These are phyloP conservation scores for Oncorhynchus masou DNA, from an alignment of 2,113 vertebrate species.

Conservation along the genomic window DNA sequence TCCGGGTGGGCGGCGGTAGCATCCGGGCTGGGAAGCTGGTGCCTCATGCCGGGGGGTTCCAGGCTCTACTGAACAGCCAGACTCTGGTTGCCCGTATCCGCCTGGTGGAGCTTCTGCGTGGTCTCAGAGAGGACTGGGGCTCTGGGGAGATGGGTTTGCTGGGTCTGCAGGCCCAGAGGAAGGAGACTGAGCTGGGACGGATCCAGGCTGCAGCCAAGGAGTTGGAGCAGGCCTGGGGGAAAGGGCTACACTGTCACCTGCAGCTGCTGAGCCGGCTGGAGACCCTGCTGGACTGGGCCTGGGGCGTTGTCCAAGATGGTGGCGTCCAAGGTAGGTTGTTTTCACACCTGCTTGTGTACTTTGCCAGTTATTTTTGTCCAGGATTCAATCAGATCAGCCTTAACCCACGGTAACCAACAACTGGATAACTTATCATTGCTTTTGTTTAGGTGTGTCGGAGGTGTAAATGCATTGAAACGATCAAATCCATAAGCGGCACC, in stretches of 20 bases:
- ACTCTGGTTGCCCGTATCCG: conserved; percentile 67
- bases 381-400: too few species aligned
- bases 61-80: conserved; percentile 75
- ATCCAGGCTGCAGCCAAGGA: conserved; percentile 66
- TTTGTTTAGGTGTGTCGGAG: too few species aligned
- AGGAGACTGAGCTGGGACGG: conserved; percentile 16
- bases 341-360: too few species aligned
- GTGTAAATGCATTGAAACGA: too few species aligned
- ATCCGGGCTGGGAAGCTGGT: conserved; percentile 56
- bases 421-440: too few species aligned
- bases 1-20: conserved; percentile 71
- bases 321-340: conserved; percentile 71
- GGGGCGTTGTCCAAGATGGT: conserved; percentile 61
- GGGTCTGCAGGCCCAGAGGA: not conserved
- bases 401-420: too few species aligned
- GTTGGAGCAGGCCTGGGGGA: conserved; percentile 66
- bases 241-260: conserved; percentile 68
- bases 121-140: conserved; percentile 50
- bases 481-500: too few species aligned
- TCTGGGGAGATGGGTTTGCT: conserved; percentile 46
- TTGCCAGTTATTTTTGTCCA: too few species aligned
- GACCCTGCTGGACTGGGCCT: conserved; percentile 64
- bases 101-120: conserved; percentile 49
- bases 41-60: conserved; percentile 75
- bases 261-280: conserved; percentile 73